phyloP scores from a whole-genome alignment of 2,888 invertebrate species.

The Drosophila mettleri region DNA sequence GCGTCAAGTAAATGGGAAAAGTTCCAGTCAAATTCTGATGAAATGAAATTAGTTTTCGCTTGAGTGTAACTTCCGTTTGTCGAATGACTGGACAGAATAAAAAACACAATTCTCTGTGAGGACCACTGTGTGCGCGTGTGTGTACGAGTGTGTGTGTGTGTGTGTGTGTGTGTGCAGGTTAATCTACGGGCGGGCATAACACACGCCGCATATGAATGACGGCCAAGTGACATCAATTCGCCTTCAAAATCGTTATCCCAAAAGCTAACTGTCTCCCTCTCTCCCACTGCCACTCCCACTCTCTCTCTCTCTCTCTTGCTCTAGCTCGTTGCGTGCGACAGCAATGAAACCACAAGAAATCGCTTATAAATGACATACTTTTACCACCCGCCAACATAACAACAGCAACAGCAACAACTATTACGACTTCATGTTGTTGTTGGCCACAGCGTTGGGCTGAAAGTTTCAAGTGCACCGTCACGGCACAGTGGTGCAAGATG shows the following conservation, averaged over 20 bases:
- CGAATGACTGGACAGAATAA: conserved; percentile 61
- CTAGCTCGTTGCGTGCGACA: conserved; percentile 16
- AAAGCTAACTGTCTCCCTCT: conserved; percentile 21
- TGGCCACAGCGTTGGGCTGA: conserved; percentile 48
- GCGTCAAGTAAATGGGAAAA: conserved; percentile 70
- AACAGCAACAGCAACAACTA: conserved; percentile 26
- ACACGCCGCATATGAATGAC: conserved; percentile 58
- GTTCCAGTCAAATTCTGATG: conserved; percentile 73
- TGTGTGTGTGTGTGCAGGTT: conserved; percentile 38
- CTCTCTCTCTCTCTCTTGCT: neutral
- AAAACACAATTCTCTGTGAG: conserved; percentile 31
- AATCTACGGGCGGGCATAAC: conserved; percentile 45
- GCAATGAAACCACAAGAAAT: conserved; percentile 54
- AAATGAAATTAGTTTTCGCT: conserved; percentile 74
- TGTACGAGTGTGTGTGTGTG: conserved; percentile 15
- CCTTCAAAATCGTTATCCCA: conserved; percentile 55
- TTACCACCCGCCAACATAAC: conserved; percentile 25
- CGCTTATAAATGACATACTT: conserved; percentile 55
- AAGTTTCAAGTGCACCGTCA: conserved; percentile 60
- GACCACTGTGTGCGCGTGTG: conserved; percentile 11
- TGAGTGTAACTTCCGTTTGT: conserved; percentile 69
- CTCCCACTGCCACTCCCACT: neutral
- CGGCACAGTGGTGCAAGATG: conserved; percentile 37
- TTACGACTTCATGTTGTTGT: conserved; percentile 52
- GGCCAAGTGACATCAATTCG: conserved; percentile 67